Evolutionary conservation across 2,797 vertebrate genomes (phyloP).

Genomic region (Picus viridis): DNA sequence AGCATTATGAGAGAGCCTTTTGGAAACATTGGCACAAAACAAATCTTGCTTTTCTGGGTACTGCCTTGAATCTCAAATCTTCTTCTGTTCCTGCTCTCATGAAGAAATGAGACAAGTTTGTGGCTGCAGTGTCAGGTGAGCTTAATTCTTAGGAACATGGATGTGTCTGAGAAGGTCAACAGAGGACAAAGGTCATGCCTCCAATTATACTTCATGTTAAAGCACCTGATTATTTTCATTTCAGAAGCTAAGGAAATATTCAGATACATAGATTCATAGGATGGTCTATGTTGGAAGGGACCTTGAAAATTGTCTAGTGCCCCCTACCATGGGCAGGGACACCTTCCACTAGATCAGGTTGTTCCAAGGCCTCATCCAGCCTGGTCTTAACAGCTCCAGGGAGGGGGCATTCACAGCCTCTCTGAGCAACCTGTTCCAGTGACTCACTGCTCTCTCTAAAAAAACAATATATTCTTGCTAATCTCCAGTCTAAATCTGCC

Average conservation of each 20-base stretch:
- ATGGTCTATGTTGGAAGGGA: too few relatives aligned
- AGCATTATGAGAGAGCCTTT: neutral
- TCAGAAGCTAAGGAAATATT: neutral
- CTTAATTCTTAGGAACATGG: slow-evolving; percentile 15
- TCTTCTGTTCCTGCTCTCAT: neutral
- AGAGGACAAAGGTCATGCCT: slow-evolving; percentile 19
- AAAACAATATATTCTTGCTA: too few relatives aligned
- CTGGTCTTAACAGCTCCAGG: too few relatives aligned
- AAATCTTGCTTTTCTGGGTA: neutral
- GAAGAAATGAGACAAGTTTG: neutral
- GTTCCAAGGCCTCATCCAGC: too few relatives aligned
- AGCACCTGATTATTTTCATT: neutral
- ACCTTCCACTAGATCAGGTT: too few relatives aligned
- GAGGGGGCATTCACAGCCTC: too few relatives aligned
- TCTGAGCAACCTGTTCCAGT: too few relatives aligned
- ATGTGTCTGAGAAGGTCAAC: slow-evolving; percentile 4
- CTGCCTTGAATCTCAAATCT: neutral
- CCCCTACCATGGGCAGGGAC: too few relatives aligned
- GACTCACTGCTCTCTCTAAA: too few relatives aligned
- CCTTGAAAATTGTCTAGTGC: too few relatives aligned
- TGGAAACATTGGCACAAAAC: neutral
- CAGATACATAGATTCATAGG: too few relatives aligned
- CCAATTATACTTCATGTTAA: neutral
- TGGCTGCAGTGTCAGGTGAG: slow-evolving; percentile 7
- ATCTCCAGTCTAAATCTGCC: too few relatives aligned